A percentile compares a stretch with the other conserved stretches of the same genome.
Evolutionary conservation across 1,140 invertebrate species (phyloP).

Genomic region (Dufourea novaeangliae): DNA sequence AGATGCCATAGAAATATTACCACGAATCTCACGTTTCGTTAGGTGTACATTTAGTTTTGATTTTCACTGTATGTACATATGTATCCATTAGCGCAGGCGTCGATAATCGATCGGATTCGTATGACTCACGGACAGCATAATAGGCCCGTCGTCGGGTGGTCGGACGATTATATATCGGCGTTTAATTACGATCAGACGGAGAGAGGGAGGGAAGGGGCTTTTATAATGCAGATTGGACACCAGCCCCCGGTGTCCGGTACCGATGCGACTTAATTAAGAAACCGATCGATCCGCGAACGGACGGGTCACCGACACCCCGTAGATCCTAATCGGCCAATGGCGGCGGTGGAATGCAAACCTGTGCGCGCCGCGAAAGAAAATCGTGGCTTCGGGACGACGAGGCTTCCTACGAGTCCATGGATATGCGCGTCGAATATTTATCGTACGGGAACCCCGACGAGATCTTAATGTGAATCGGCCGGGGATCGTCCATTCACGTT

Average conservation of each 20-base stretch:
- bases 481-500: constrained; percentile 2
- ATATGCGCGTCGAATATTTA: constrained; percentile 34
- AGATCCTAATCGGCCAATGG: constrained; percentile 25
- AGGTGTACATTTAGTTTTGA: no score
- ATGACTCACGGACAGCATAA: constrained; percentile 52
- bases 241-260: constrained; percentile 33
- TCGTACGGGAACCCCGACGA: constrained; percentile 21
- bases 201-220: no score
- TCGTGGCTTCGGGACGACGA: neutral
- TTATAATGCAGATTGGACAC: constrained; percentile 53
- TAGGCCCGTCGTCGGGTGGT: neutral
- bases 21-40: no score
- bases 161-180: constrained; percentile 39
- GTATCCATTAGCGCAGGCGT: constrained; percentile 20
- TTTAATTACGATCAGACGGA: constrained; percentile 43
- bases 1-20: no score
- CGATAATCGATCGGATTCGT: constrained; percentile 54
- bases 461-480: constrained; percentile 43
- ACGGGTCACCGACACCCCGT: constrained; percentile 57
- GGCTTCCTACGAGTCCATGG: constrained; percentile 29
- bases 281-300: constrained; percentile 38
- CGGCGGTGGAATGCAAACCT: constrained; percentile 21
- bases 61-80: no score
- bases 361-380: constrained; percentile 10
- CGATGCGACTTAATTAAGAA: constrained; percentile 52